Conservation (phyloP, 2,113 vertebrate genomes). For the Sylvietta virens region DNA sequence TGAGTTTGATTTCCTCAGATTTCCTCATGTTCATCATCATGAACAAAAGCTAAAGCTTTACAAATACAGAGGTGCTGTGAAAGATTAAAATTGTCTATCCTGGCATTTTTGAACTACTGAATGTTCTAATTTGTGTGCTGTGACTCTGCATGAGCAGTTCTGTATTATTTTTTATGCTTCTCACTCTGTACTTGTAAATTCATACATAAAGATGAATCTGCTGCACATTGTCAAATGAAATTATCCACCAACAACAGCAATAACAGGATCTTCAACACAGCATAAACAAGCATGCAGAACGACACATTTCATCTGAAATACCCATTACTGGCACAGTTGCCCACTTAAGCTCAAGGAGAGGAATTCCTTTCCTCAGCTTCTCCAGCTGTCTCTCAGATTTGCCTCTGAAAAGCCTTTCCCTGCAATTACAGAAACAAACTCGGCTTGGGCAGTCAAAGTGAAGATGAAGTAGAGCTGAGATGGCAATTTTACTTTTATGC, state of each 20-base stretch:
- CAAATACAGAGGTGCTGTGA: not conserved
- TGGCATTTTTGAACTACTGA: not conserved
- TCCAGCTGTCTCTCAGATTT: not conserved
- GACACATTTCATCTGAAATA: not conserved
- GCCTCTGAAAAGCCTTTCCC: not conserved
- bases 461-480: not conserved
- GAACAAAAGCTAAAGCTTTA: not conserved
- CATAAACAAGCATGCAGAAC: conserved; percentile 27
- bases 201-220: conserved; percentile 43
- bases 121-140: not conserved
- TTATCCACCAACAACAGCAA: conserved; percentile 25
- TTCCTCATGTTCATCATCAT: not conserved
- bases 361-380: not conserved
- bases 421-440: not conserved
- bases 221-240: conserved; percentile 27
- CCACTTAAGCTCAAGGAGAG: not conserved
- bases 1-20: not conserved
- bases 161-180: conserved; percentile 6
- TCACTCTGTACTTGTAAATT: conserved; percentile 8
- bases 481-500: not conserved
- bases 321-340: not conserved
- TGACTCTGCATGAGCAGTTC: not conserved
- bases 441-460: not conserved
- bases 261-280: conserved; percentile 22
- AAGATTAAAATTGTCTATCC: not conserved